A percentile compares a stretch with the other conserved stretches of the same genome.
Conservation (phyloP, 2,113 vertebrate genomes). For the Gymnarchus niloticus region DNA sequence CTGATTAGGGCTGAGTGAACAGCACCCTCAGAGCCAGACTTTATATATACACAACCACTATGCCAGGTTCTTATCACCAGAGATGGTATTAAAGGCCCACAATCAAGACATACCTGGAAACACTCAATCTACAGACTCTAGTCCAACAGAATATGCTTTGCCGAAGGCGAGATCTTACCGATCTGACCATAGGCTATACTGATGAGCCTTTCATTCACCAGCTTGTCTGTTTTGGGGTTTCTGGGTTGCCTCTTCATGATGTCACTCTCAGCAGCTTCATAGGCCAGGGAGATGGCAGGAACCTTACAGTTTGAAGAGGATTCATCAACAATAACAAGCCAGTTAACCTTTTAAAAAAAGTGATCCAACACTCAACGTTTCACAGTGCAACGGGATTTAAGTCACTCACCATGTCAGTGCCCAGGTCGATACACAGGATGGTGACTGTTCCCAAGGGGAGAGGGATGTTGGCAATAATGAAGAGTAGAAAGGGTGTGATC, state of each 20-base stretch:
- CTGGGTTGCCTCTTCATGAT: conserved; percentile 95
- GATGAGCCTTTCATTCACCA: conserved; percentile 89
- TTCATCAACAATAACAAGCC: background rate
- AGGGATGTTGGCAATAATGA: conserved; percentile 85
- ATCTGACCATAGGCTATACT: conserved; percentile 94
- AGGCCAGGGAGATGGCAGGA: conserved; percentile 87
- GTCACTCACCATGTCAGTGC: conserved; percentile 84
- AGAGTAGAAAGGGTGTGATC: conserved; percentile 88
- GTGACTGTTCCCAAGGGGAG: conserved; percentile 84
- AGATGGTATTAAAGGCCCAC: background rate
- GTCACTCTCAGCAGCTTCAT: conserved; percentile 87
- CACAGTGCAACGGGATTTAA: background rate
- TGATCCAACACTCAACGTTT: background rate
- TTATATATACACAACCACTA: background rate
- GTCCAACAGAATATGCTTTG: background rate
- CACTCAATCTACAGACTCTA: background rate
- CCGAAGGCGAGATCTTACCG: conserved; percentile 51
- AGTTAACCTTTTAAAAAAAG: too few relatives aligned
- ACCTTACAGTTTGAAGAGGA: conserved; percentile 57
- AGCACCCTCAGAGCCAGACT: background rate
- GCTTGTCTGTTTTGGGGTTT: conserved; percentile 83
- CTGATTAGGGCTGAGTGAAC: background rate
- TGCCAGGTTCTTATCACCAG: background rate
- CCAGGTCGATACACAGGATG: conserved; percentile 92
- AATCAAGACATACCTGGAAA: background rate